Evolutionary conservation across 2,797 vertebrate genomes (phyloP).

Genomic region (Alauda arvensis): DNA sequence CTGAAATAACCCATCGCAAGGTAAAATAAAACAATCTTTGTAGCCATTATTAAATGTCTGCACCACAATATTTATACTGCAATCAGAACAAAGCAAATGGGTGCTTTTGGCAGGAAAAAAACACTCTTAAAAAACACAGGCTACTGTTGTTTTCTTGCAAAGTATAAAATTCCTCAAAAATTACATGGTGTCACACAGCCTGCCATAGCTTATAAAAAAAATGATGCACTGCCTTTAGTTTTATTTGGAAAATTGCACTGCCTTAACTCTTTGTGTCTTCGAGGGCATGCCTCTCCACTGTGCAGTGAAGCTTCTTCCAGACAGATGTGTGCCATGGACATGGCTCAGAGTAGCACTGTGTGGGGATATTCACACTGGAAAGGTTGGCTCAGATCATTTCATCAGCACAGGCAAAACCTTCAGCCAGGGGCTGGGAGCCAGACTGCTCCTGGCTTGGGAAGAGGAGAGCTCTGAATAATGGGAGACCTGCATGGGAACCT

Average conservation of each 20-base stretch:
- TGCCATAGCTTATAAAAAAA: constrained; percentile 68
- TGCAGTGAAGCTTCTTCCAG: not conserved
- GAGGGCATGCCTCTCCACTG: not conserved
- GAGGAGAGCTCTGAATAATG: not conserved
- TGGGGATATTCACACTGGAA: not conserved
- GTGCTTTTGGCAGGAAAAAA: constrained; percentile 66
- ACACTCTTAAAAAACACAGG: constrained; percentile 64
- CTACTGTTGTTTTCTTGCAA: constrained; percentile 72
- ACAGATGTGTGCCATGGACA: not conserved
- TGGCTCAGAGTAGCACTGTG: accelerated
- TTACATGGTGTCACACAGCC: constrained; percentile 75
- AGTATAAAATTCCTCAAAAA: constrained; percentile 75
- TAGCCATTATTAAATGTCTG: constrained; percentile 50
- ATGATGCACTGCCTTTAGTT: constrained; percentile 67
- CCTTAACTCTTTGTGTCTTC: constrained; percentile 69
- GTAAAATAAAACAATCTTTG: constrained; percentile 71
- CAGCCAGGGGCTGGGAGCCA: not conserved
- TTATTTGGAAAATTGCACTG: constrained; percentile 75
- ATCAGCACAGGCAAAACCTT: not conserved
- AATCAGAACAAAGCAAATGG: constrained; percentile 70
- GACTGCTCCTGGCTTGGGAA: not conserved
- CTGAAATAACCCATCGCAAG: constrained; percentile 42
- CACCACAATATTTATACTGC: constrained; percentile 70
- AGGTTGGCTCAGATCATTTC: not conserved
- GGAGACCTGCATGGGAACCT: not conserved